These are phyloP conservation scores for Dysidea cf. avara DNA, from an alignment of 37 sponge, comb jelly and placozoan genomes.

Conservation along the genomic window DNA sequence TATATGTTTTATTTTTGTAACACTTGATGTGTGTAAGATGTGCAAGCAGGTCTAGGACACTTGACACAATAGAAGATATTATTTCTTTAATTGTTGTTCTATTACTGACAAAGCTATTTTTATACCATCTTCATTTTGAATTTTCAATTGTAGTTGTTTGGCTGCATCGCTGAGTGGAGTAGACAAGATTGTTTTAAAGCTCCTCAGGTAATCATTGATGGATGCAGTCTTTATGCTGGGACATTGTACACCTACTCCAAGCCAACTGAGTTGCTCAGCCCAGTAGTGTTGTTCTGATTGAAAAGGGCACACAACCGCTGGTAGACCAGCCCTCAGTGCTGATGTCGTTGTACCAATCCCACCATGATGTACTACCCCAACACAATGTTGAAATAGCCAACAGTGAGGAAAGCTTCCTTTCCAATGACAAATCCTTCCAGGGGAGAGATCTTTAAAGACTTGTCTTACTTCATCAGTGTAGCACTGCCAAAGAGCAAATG, in stretches of 20 bases:
- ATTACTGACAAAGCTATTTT: conserved; percentile 10
- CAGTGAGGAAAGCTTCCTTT: conserved; percentile 11
- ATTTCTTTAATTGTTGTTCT: conserved; percentile 17
- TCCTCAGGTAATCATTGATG: not conserved
- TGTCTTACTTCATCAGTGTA: conserved; percentile 1
- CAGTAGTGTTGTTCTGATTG: conserved; percentile 54
- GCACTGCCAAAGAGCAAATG: conserved; percentile 39
- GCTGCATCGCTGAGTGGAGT: not conserved
- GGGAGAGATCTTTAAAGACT: not conserved
- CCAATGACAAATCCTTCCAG: conserved; percentile 2
- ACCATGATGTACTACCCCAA: conserved; percentile 51
- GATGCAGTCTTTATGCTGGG: not conserved
- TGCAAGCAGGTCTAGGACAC: no score
- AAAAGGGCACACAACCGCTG: conserved; percentile 42
- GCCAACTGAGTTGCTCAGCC: conserved; percentile 57
- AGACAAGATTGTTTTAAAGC: not conserved
- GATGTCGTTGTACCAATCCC: conserved; percentile 53
- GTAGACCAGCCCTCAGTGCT: conserved; percentile 32
- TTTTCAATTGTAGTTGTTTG: not conserved
- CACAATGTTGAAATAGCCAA: conserved; percentile 47
- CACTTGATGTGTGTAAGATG: no score
- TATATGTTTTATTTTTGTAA: no score
- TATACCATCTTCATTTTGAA: conserved; percentile 4
- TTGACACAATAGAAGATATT: not conserved
- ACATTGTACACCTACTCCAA: conserved; percentile 30